These are phyloP conservation scores for Unio delphinus DNA, from an alignment of 2,888 invertebrate species.

Conservation along the genomic window DNA sequence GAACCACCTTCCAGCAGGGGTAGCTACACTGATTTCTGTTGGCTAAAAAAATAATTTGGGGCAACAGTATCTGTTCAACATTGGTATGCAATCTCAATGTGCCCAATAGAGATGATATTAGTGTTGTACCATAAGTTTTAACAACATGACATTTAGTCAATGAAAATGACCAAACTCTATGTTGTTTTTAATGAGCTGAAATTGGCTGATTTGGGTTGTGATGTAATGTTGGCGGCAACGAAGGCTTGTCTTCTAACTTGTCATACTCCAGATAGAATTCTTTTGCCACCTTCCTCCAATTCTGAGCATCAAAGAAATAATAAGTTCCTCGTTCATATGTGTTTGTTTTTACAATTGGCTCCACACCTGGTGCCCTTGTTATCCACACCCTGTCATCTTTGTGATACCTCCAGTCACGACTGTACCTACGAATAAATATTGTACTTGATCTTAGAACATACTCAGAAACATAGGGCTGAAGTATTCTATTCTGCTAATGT, in stretches of 20 bases:
- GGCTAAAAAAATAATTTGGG: too few species aligned
- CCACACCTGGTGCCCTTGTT: conserved; percentile 95
- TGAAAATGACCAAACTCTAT: neutral
- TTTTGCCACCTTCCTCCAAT: conserved; percentile 99
- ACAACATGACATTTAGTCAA: too few species aligned
- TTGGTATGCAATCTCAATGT: too few species aligned
- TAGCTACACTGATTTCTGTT: too few species aligned
- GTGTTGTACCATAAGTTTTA: too few species aligned
- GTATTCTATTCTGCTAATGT: too few species aligned
- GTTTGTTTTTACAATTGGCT: conserved; percentile 93
- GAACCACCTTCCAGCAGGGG: too few species aligned
- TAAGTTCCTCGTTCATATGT: conserved; percentile 99
- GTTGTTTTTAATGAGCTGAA: conserved; percentile 22
- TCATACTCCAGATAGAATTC: conserved; percentile 99
- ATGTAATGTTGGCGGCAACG: conserved; percentile 59
- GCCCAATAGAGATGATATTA: too few species aligned
- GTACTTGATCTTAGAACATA: neutral
- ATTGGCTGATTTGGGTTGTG: conserved; percentile 53
- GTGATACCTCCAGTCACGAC: conserved; percentile 99
- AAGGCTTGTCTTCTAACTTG: conserved; percentile 94
- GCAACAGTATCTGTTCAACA: too few species aligned
- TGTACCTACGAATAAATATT: conserved; percentile 80
- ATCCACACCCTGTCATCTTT: conserved; percentile 99
- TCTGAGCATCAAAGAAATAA: conserved; percentile 99
- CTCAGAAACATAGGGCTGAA: neutral